Evolutionary conservation across 2,797 vertebrate species (phyloP), one percentile per base, ranked within the genome.

Genomic region (Oreonectes daqikongensis): DNA sequence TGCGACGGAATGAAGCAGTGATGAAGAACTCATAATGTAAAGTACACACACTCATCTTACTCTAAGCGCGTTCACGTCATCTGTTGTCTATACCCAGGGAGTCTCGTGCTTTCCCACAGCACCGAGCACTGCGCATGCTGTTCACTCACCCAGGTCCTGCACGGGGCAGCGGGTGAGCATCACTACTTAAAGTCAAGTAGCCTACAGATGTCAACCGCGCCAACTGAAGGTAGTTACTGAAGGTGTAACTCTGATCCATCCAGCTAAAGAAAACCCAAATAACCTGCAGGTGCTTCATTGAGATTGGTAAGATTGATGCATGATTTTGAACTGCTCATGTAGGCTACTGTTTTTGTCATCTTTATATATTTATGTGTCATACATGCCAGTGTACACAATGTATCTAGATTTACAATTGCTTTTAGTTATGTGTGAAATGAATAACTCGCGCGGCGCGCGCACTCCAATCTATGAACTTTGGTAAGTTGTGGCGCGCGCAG

Each of bases 171-270:
- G 57, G 10, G 35, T 20, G n/a, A 18, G 20, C 63, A 68, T 42
- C 63, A 48, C 48, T 48, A 53, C 77, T 78, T 57, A 5, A 67
- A 75, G 74, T 77, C 81, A 68, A 64, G 42, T 8, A n/a, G n/a
- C n/a, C n/a, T n/a, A 61, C 78, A 80, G 60, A 79, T 84, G 84
- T 24, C 64, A 46, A 52, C 65, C 48, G 40, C 52, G 30, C 68
- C 46, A 2, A 2, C 24, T 72, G 52, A 75, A 84, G 71, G 74
- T 80, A 81, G 66, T n/a, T n/a, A n/a, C n/a, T n/a, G 6, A 15
- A 38, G 15, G 1, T 40, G 2, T n/a, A n/a, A n/a, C n/a, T n/a
- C n/a, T n/a, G n/a, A n/a, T n/a, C n/a, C 8, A 42, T 70, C 59
- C 53, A 59, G 11, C 6, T 12, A 18, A 40, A 48, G 20, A 20